Conservation (phyloP, 92 coral and sea anemone species). For the Actinostola sp. region DNA sequence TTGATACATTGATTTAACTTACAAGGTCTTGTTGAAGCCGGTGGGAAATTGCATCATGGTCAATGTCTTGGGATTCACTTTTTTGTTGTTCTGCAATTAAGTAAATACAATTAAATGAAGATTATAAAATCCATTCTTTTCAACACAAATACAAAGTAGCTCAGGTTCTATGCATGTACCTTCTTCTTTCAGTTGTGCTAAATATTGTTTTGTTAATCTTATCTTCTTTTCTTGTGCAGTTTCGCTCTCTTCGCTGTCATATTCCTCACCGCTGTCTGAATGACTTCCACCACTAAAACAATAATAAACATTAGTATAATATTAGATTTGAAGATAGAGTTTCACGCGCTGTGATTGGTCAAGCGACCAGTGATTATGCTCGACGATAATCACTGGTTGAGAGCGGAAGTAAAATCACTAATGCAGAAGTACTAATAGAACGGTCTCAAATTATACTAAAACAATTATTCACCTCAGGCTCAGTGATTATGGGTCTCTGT, state of each 20-base stretch:
- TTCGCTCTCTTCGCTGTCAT: constrained; percentile 69
- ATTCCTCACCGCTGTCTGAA: constrained; percentile 25
- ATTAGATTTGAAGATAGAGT: too few species aligned
- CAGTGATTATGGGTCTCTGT: too few species aligned
- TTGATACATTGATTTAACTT: constrained; percentile 19
- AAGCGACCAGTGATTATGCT: too few species aligned
- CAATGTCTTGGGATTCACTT: constrained; percentile 63
- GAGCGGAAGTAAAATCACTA: too few species aligned
- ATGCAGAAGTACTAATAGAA: too few species aligned
- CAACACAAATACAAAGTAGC: not conserved
- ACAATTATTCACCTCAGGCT: too few species aligned
- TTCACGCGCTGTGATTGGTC: too few species aligned
- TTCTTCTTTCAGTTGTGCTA: constrained; percentile 89
- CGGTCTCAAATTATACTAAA: too few species aligned
- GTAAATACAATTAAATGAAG: not conserved
- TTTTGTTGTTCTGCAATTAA: constrained; percentile 27
- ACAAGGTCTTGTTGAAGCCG: constrained; percentile 95
- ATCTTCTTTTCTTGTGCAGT: constrained; percentile 97
- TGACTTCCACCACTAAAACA: constrained; percentile 62
- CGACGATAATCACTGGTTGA: too few species aligned
- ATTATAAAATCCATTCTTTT: not conserved
- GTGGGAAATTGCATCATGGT: constrained; percentile 95
- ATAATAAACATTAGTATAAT: too few species aligned
- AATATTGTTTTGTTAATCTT: constrained; percentile 91
- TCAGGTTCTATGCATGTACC: constrained; percentile 45